Percentiles rank a stretch among this genome's conserved stretches.
These are phyloP conservation scores for Xiphorhynchus erythropygius DNA, from an alignment of 2,797 vertebrate genomes.

Conservation along the genomic window DNA sequence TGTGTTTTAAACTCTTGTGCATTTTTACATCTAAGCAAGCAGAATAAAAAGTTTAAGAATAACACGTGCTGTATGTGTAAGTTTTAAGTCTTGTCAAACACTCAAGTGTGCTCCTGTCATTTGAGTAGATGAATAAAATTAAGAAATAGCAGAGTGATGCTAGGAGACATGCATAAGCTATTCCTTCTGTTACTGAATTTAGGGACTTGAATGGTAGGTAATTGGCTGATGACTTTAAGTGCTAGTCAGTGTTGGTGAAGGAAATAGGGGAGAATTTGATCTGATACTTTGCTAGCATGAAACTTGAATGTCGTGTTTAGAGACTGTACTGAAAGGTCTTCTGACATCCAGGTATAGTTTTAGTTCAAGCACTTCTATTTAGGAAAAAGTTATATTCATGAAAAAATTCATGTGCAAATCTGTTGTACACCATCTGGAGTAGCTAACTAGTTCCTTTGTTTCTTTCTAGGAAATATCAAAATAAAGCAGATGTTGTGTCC, in stretches of 20 bases:
- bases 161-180: neutral
- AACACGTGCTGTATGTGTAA: neutral
- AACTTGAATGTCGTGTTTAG: neutral
- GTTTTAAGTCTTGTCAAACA: neutral
- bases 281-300: neutral
- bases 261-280: neutral
- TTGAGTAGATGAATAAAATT: neutral
- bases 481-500: conserved; percentile 68
- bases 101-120: neutral
- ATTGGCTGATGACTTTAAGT: neutral
- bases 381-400: neutral
- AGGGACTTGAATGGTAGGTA: neutral
- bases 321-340: neutral
- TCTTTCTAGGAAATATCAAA: conserved; percentile 64
- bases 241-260: neutral
- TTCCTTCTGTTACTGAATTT: neutral
- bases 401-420: neutral
- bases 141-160: neutral
- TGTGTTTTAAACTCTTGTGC: neutral
- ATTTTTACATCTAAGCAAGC: neutral
- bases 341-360: neutral
- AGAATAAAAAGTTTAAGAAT: neutral
- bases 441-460: conserved; percentile 42
- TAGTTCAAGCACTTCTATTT: neutral
- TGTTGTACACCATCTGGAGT: neutral